Base-by-base conservation (phyloP, 1,140 invertebrate genomes). In the Aphelinus certus region DNA sequence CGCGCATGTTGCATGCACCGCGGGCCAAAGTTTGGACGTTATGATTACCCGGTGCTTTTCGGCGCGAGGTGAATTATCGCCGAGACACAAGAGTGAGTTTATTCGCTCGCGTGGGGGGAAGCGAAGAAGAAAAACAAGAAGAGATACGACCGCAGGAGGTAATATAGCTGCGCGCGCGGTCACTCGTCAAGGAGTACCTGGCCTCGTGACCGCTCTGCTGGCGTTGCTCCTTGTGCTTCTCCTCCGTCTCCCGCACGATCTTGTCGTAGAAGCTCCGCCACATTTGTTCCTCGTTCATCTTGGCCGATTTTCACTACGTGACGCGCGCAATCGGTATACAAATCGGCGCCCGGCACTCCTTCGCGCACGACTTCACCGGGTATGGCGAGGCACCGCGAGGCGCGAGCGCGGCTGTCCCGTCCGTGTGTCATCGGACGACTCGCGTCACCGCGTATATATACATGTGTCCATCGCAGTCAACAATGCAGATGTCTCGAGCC, bases 201-300 rank as follows among this genome's bases (percentile, higher is more conserved):
- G 83, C 87, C 77, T 92, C 91, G 77, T 92, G 91, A 4, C 45
- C 51, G 9, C 46, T 90, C 89, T 76, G 88, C 73, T 90, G 88
- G 51, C 90, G 89, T 68, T 88, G 79, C 45, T 88, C 88, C 73
- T 91, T 89, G 55, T 91, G 77, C 73, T 91, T 91, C 42, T 90
- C 84, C 63, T 91, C 89, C 65, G 88, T 85, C 61, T 91, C 89
- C 71, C 90, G 89, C 61, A 92, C 88, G 43, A 93, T 79, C 78
- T 91, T 91, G 6, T 92, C 88, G 76, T 92, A 93, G 80, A 92
- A 91, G 68, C 86, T 88, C 86, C 90, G 92, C 92, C 92, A 93
- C 92, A 93, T 93, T 1, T 87, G 87, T 82, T 93, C 92, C 83
- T 93, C 92, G 84, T 92, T 83, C 87, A 87, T 87, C 1, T 26